Evolutionary conservation across 2,888 invertebrate species (phyloP), one percentile per base, ranked within the genome.

Genomic region (Leptopilina myrica): DNA sequence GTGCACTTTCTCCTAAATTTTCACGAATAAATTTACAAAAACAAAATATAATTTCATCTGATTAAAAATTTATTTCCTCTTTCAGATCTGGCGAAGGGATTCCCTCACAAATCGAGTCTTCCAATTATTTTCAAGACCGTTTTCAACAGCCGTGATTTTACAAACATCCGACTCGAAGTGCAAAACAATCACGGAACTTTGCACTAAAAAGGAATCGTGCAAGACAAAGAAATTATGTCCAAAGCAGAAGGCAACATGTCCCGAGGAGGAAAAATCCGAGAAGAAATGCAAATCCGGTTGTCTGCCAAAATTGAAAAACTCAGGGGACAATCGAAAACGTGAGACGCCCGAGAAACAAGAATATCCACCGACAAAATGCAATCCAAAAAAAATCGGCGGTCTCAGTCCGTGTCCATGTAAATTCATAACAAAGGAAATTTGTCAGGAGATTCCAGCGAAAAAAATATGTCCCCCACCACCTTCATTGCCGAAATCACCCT

Each of bases 401-500:
- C 20, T 59, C 20, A 12, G 64, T 11, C 53, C 76, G 8, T 64
- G 64, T 20, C 64, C 76, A 33, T 46, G 46, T 20, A 12, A 9
- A 7, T 62, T 14, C 8, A 20, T 7, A 8, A 2, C 43, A 1
- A 49, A 64, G 20, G 26, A 49, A 53, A 12, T 26, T 20, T 33
- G 14, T 64, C 1, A 77, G 78, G 11, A n/a, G 5, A 20, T 26
- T 53, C 53, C 3, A 2, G 9, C n/a, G 0, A 15, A 33, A 5
- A 62, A 62, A 20, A 75, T 62, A 6, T 85, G 84, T 77, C 84
- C 84, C 26, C 53, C 76, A 5, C 64, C 79, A 20, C 77, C 46
- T 49, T 59, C 79, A 5, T 66, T 90, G 64, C 90, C 90, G 0
- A 87, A 87, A 78, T 86, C 90, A 40, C 90, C 90, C 0, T 85